Percentiles rank a stretch among this genome's conserved stretches.
phyloP scores from a whole-genome alignment of 2,888 invertebrate species.

The Hydrotaea cyrtoneurina region DNA sequence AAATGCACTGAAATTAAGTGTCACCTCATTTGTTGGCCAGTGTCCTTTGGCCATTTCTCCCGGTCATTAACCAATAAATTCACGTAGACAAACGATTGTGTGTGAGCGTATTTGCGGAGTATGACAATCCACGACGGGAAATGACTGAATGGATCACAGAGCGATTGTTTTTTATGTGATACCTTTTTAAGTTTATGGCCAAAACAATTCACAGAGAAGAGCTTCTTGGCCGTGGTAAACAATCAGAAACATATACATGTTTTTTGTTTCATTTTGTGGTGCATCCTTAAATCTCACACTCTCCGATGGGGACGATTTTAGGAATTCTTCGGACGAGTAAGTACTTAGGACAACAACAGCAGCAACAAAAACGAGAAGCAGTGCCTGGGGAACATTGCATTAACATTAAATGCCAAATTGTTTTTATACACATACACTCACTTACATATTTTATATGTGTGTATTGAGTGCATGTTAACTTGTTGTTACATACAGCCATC shows the following conservation, averaged over 20 bases:
- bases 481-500: not conserved
- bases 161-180: slow-evolving; percentile 49
- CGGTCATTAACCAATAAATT: slow-evolving; percentile 31
- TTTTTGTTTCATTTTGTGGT: not conserved
- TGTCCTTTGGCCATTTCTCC: not conserved
- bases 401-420: slow-evolving; percentile 75
- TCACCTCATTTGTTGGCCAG: not conserved
- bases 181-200: slow-evolving; percentile 77
- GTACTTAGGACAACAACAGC: slow-evolving; percentile 19
- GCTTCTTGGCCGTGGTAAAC: slow-evolving; percentile 35
- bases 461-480: slow-evolving; percentile 3
- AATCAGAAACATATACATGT: slow-evolving; percentile 4
- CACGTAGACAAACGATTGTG: not conserved
- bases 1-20: slow-evolving; percentile 9
- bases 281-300: not conserved
- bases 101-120: not conserved
- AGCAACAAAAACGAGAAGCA: slow-evolving; percentile 55
- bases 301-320: not conserved
- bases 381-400: slow-evolving; percentile 76
- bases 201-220: slow-evolving; percentile 73
- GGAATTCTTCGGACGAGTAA: slow-evolving; percentile 8
- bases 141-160: not conserved
- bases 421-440: slow-evolving; percentile 49
- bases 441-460: not conserved
- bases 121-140: not conserved